Evolutionary conservation across 2,888 invertebrate species (phyloP).

Genomic region (Noctua comes): DNA sequence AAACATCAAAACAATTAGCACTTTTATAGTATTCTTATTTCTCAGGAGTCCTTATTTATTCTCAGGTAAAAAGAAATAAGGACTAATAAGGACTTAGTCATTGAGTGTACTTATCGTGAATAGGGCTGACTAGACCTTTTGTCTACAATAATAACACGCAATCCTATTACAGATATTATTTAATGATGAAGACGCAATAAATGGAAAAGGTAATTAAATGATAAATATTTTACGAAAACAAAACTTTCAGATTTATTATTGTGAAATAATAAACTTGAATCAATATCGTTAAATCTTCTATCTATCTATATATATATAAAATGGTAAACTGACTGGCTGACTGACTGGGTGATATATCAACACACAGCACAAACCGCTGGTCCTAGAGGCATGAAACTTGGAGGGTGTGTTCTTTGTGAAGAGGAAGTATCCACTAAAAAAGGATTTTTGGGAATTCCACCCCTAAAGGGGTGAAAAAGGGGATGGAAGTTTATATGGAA

Average conservation of each 20-base stretch:
- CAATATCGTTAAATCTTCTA: background rate
- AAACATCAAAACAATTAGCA: conserved; percentile 25
- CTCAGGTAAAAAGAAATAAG: background rate
- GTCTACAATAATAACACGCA: conserved; percentile 19
- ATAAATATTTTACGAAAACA: background rate
- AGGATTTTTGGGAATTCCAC: too few relatives aligned
- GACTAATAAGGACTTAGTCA: conserved; percentile 1
- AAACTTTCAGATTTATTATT: background rate
- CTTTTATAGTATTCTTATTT: conserved; percentile 19
- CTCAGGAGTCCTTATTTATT: conserved; percentile 10
- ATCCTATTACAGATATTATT: conserved; percentile 22
- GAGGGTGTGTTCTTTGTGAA: too few relatives aligned
- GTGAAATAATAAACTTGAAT: background rate
- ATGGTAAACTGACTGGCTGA: too few relatives aligned
- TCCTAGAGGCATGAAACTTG: too few relatives aligned
- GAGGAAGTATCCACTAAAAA: too few relatives aligned
- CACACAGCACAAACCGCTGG: too few relatives aligned
- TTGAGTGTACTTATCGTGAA: conserved; percentile 32
- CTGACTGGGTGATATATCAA: too few relatives aligned
- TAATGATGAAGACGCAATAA: conserved; percentile 2
- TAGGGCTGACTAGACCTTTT: conserved; percentile 15
- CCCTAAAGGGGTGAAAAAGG: too few relatives aligned
- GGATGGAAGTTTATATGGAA: too few relatives aligned
- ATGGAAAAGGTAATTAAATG: background rate
- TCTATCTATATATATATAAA: too few relatives aligned